These are phyloP conservation scores for Hanleya hanleyi DNA, from an alignment of 2,888 invertebrate genomes.

Conservation along the genomic window DNA sequence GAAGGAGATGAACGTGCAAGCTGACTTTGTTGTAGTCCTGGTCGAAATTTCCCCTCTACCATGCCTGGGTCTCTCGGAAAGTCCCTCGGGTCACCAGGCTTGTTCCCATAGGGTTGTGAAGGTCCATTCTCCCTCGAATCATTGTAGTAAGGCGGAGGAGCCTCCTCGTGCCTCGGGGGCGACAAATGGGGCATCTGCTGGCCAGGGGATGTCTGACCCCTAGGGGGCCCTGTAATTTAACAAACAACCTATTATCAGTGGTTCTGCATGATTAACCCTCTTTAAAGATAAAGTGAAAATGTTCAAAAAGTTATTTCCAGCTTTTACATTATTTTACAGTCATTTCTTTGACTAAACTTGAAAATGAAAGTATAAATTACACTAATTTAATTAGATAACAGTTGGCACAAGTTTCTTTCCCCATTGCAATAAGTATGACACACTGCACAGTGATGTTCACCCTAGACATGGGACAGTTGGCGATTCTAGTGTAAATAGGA, in stretches of 20 bases:
- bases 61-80: slow-evolving; percentile 35
- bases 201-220: slow-evolving; percentile 8
- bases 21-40: slow-evolving; percentile 29
- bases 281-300: too few species aligned
- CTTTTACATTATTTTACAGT: too few species aligned
- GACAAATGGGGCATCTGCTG: background rate
- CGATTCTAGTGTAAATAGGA: too few species aligned
- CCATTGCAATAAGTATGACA: too few species aligned
- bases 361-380: too few species aligned
- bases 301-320: too few species aligned
- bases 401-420: too few species aligned
- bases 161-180: slow-evolving; percentile 43
- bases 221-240: background rate
- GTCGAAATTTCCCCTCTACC: background rate
- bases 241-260: too few species aligned
- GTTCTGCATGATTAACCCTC: too few species aligned
- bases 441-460: too few species aligned
- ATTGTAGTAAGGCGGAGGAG: slow-evolving; percentile 47
- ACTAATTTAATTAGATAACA: too few species aligned
- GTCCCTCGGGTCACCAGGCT: slow-evolving; percentile 11
- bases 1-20: slow-evolving; percentile 44
- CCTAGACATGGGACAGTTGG: background rate
- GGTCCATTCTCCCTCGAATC: background rate
- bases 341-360: too few species aligned
- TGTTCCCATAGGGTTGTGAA: background rate